Percentiles rank a stretch among this genome's conserved stretches.
Evolutionary conservation across 2,888 invertebrate genomes (phyloP).

Genomic region (Odontothrips loti): DNA sequence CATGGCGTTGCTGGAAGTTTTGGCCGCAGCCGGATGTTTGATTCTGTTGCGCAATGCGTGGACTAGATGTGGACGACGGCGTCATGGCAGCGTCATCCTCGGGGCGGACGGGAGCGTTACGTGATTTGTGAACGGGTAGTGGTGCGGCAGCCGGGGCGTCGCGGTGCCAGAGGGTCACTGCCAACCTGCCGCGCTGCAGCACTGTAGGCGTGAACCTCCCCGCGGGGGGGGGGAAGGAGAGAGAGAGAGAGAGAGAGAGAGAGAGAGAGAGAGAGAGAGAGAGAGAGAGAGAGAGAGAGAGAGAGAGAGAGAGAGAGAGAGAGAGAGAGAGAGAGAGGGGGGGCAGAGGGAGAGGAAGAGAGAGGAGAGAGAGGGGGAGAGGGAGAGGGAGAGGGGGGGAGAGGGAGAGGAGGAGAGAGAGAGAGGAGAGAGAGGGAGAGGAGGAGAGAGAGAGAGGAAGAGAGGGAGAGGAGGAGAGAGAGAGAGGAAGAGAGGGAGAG

Average conservation of each 20-base stretch:
- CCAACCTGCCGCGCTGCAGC: background rate
- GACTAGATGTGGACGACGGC: too few species aligned
- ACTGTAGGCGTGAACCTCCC: background rate
- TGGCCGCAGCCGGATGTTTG: too few species aligned
- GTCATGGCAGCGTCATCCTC: too few species aligned
- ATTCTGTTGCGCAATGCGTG: too few species aligned
- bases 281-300: background rate
- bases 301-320: background rate
- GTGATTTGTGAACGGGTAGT: too few species aligned
- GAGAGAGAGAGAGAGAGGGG: background rate
- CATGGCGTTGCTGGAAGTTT: too few species aligned
- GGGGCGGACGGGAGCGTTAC: too few species aligned
- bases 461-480: slow-evolving; percentile 1
- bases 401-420: background rate
- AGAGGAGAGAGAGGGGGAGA: background rate
- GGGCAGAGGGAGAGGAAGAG: background rate
- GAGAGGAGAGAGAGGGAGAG: background rate
- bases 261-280: background rate
- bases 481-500: slow-evolving; percentile 2
- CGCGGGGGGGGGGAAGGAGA: background rate
- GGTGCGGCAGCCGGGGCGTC: background rate
- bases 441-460: background rate
- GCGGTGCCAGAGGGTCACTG: background rate
- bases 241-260: background rate
- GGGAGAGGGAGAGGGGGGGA: background rate